These are phyloP conservation scores for Echeneis naucrates DNA, from an alignment of 2,797 vertebrate genomes.

Conservation along the genomic window DNA sequence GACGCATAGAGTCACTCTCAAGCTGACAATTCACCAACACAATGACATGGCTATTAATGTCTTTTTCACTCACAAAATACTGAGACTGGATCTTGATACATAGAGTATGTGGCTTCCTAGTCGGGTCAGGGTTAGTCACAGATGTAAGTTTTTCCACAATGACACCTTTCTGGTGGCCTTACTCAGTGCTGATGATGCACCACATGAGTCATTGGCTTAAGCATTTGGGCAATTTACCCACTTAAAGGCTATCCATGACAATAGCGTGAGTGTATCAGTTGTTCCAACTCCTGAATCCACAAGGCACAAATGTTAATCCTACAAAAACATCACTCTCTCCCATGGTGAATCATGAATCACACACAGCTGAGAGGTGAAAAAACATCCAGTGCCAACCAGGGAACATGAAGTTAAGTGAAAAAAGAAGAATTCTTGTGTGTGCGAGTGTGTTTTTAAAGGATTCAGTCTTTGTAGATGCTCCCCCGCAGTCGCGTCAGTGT, in stretches of 20 bases:
- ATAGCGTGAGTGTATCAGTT: constrained; percentile 55
- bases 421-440: not conserved
- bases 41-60: constrained; percentile 58
- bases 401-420: not conserved
- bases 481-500: constrained; percentile 60
- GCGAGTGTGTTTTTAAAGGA: constrained; percentile 27
- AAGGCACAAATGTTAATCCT: constrained; percentile 48
- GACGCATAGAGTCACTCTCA: constrained; percentile 58
- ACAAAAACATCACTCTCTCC: constrained; percentile 63
- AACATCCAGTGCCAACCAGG: constrained; percentile 25
- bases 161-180: constrained; percentile 44
- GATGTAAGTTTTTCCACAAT: constrained; percentile 42
- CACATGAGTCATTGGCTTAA: constrained; percentile 66
- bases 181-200: constrained; percentile 49
- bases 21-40: constrained; percentile 28
- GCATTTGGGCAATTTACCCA: constrained; percentile 55
- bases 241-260: constrained; percentile 52
- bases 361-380: constrained; percentile 43
- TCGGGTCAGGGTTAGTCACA: constrained; percentile 55
- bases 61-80: constrained; percentile 68
- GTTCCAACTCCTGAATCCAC: constrained; percentile 12
- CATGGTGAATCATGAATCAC: constrained; percentile 55
- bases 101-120: constrained; percentile 17
- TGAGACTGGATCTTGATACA: constrained; percentile 10
- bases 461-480: constrained; percentile 58